A percentile compares a stretch with the other conserved stretches of the same genome.
These are phyloP conservation scores for Toxotes jaculatrix DNA, from an alignment of 2,113 vertebrate species.

Conservation along the genomic window DNA sequence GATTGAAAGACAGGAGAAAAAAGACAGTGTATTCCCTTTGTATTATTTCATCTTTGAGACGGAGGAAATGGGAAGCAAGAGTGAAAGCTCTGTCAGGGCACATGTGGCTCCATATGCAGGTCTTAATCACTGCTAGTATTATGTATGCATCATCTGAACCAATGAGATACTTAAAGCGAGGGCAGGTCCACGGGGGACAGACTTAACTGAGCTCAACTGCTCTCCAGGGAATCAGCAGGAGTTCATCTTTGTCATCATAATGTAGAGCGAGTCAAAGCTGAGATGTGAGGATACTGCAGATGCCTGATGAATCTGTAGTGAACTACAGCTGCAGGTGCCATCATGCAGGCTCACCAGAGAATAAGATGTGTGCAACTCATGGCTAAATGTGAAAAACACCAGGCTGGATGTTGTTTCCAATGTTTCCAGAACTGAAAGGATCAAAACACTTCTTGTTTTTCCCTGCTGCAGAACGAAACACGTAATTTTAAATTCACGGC, in stretches of 20 bases:
- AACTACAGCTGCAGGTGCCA: constrained; percentile 4
- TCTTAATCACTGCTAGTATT: background rate
- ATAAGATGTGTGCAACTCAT: background rate
- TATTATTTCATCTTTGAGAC: background rate
- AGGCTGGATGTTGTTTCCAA: background rate
- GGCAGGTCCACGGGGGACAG: constrained; percentile 17
- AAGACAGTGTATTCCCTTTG: background rate
- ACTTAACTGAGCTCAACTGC: constrained; percentile 28
- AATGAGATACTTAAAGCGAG: constrained; percentile 12
- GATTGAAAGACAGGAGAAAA: background rate
- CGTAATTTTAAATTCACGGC: background rate
- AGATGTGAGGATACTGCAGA: background rate
- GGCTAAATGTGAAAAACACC: background rate
- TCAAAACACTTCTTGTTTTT: background rate
- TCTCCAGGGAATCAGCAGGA: constrained; percentile 21
- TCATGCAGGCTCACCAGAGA: background rate
- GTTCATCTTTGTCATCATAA: constrained; percentile 32
- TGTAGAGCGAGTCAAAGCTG: background rate
- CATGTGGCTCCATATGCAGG: constrained; percentile 20
- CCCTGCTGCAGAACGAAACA: background rate
- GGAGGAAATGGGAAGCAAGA: background rate
- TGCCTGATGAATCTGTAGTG: background rate
- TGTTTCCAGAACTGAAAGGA: background rate
- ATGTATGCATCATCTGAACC: constrained; percentile 12
- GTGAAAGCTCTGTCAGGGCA: background rate